phyloP scores from a whole-genome alignment of 2,888 invertebrate genomes.

The Ligdia adustata region DNA sequence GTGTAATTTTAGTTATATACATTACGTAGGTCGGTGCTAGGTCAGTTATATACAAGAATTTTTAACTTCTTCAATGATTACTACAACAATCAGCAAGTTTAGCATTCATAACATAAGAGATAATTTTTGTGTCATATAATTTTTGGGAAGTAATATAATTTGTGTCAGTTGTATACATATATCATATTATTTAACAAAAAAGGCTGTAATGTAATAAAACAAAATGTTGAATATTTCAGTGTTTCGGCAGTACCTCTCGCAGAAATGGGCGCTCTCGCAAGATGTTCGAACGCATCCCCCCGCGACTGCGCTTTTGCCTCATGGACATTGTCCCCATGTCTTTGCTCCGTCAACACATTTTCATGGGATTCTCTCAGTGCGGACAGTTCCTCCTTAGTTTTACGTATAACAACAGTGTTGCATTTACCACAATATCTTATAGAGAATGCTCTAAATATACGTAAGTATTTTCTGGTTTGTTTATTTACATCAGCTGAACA shows the following conservation, averaged over 20 bases:
- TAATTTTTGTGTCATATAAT: no score
- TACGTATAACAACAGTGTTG: slow-evolving; percentile 82
- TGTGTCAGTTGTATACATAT: no score
- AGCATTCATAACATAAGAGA: no score
- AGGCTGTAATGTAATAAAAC: no score
- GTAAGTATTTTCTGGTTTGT: slow-evolving; percentile 60
- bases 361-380: slow-evolving; percentile 97
- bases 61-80: no score
- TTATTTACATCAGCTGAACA: no score
- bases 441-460: slow-evolving; percentile 78
- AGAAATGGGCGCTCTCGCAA: slow-evolving; percentile 72
- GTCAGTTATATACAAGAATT: no score
- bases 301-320: slow-evolving; percentile 83
- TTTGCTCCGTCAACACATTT: slow-evolving; percentile 90
- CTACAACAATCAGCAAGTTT: no score
- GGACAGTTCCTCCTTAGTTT: slow-evolving; percentile 96
- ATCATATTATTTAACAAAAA: no score
- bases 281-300: slow-evolving; percentile 83
- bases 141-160: no score
- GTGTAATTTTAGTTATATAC: no score
- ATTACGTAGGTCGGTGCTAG: no score
- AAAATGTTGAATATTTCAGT: slow-evolving; percentile 54
- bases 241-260: slow-evolving; percentile 78
- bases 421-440: slow-evolving; percentile 77
- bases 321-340: slow-evolving; percentile 85